A percentile compares a stretch with the other conserved stretches of the same genome.
These are phyloP conservation scores for Diadumene lineata DNA, from an alignment of 92 coral and sea anemone genomes.

Conservation along the genomic window DNA sequence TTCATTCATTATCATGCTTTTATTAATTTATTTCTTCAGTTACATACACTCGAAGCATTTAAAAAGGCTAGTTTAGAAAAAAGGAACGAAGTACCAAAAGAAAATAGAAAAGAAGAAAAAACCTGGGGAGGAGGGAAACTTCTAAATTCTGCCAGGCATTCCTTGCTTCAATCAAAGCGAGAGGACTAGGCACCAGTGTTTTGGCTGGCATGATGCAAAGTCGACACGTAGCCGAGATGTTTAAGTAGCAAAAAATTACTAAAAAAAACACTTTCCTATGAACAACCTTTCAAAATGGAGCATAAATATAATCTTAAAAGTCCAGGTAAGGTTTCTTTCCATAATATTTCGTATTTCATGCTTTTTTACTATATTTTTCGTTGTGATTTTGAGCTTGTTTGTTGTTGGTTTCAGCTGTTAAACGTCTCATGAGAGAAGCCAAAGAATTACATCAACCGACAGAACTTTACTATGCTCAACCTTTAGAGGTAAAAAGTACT, in stretches of 20 bases:
- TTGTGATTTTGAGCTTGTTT: background rate
- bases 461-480: constrained; percentile 90
- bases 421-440: constrained; percentile 97
- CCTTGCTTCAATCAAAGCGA: background rate
- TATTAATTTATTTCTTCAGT: too few species aligned
- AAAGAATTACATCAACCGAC: constrained; percentile 85
- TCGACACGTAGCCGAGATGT: constrained; percentile 37
- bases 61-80: too few species aligned
- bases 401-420: constrained; percentile 70
- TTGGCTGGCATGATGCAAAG: constrained; percentile 24
- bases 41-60: too few species aligned
- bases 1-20: too few species aligned
- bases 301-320: constrained; percentile 83
- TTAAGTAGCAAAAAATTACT: constrained; percentile 12
- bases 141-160: constrained; percentile 1
- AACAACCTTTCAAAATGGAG: constrained; percentile 58
- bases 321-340: constrained; percentile 61
- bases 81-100: too few species aligned
- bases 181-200: constrained; percentile 31
- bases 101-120: too few species aligned
- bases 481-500: constrained; percentile 73
- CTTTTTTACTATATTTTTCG: background rate
- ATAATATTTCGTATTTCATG: background rate
- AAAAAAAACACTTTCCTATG: background rate
- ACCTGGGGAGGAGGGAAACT: too few species aligned